phyloP scores from a whole-genome alignment of 2,113 vertebrate genomes.

The Blennius ocellaris region DNA sequence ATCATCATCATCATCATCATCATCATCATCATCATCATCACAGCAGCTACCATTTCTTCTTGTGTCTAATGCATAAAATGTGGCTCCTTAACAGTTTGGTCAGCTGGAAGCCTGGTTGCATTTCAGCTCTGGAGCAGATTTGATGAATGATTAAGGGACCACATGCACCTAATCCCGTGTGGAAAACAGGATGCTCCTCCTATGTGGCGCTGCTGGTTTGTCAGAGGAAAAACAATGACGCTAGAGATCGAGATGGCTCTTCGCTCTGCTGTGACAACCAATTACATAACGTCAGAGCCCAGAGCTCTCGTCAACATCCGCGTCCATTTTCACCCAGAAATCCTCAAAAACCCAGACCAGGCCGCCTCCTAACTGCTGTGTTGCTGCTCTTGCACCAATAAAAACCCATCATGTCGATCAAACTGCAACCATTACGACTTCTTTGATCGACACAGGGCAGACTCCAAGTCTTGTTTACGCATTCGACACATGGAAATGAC shows the following conservation, averaged over 20 bases:
- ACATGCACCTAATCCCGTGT: conserved; percentile 71
- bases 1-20: neutral
- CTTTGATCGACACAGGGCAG: conserved; percentile 25
- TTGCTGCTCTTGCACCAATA: neutral
- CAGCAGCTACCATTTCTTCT: conserved; percentile 2
- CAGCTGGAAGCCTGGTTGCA: conserved; percentile 32
- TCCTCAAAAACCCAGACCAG: conserved; percentile 6
- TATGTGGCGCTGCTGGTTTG: conserved; percentile 56
- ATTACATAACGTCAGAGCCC: conserved; percentile 79
- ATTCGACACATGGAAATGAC: conserved; percentile 29
- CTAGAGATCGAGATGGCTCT: conserved; percentile 68
- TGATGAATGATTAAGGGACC: conserved; percentile 70
- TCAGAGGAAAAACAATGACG: conserved; percentile 69
- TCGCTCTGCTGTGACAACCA: conserved; percentile 71
- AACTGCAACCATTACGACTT: neutral
- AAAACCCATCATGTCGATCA: neutral
- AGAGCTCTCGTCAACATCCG: conserved; percentile 65
- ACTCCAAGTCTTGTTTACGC: conserved; percentile 38
- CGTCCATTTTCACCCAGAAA: conserved; percentile 55
- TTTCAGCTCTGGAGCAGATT: conserved; percentile 52
- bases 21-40: conserved; percentile 10
- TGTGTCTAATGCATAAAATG: neutral
- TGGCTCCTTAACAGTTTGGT: neutral
- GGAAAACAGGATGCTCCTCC: conserved; percentile 64
- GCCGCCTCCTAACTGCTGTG: neutral